Percentiles rank a stretch among this genome's conserved stretches.
Conservation (phyloP, 1,140 invertebrate species). For the Himalopsyche phryganea region DNA sequence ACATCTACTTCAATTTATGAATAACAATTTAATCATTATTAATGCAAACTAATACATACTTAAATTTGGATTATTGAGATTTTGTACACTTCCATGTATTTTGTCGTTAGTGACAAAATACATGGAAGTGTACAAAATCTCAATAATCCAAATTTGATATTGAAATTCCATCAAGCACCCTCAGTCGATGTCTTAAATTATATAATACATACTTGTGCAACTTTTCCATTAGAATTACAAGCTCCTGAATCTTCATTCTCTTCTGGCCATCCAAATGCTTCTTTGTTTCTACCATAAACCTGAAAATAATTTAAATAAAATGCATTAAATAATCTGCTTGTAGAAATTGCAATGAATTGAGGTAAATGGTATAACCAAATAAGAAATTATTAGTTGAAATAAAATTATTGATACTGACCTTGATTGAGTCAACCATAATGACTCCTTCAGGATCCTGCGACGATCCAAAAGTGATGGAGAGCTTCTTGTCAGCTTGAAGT, state of each 20-base stretch:
- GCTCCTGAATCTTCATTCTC: constrained; percentile 81
- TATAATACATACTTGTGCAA: constrained; percentile 45
- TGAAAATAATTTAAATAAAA: constrained; percentile 26
- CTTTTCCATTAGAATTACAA: constrained; percentile 53
- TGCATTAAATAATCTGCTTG: not conserved
- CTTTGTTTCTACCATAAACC: constrained; percentile 90
- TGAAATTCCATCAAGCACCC: too few relatives aligned
- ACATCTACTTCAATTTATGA: too few relatives aligned
- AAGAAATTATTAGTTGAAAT: too few relatives aligned
- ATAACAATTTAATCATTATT: too few relatives aligned
- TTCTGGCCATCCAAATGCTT: constrained; percentile 95
- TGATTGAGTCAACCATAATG: constrained; percentile 90
- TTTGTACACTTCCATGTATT: too few relatives aligned
- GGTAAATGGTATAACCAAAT: not conserved
- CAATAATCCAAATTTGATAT: too few relatives aligned
- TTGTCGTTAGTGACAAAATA: too few relatives aligned
- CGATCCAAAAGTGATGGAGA: constrained; percentile 85
- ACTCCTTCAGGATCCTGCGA: constrained; percentile 86
- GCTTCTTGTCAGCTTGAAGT: constrained; percentile 86
- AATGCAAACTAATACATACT: too few relatives aligned
- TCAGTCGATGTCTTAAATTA: too few relatives aligned
- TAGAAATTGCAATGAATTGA: not conserved
- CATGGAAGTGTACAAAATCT: too few relatives aligned
- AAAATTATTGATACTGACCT: too few relatives aligned
- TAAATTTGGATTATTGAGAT: too few relatives aligned